Evolutionary conservation across 2,888 invertebrate species (phyloP), one percentile per base, ranked within the genome.

Genomic region (Drosophila peninsularis): DNA sequence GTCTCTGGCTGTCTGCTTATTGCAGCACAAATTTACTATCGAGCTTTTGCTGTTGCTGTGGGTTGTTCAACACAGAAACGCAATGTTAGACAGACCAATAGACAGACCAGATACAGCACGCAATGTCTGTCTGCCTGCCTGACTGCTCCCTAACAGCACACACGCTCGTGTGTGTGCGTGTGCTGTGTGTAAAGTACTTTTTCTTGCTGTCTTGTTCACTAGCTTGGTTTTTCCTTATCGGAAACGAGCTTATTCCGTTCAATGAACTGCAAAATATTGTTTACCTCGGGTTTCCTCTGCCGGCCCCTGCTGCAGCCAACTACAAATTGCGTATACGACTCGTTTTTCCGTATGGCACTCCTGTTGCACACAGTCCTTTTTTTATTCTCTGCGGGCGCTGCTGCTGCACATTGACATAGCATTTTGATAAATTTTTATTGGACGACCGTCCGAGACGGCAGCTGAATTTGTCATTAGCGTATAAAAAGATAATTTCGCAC

Each of bases 221-320:
- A 63, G 64, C 62, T 71, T 45, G 62, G 64, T 39, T 57, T 68
- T 78, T 82, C 67, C 88, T 90, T 90, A 90, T 90, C 91, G 91
- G 89, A 91, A 85, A 90, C 84, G 80, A 89, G 90, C 88, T 90
- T 90, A 90, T 90, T 90, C 86, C 90, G 90, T 91, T 90, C 90
- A 90, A 88, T 91, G 91, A 90, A 91, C 91, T 90, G 90, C 70
- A 90, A 90, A 90, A 90, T 90, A 90, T 90, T 90, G 91, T 90
- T 90, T 90, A 90, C 90, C 90, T 90, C 90, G 82, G 74, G 64
- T 73, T 82, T 85, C 86, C 82, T 78, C 71, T 30, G 36, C 50
- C 14, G 37, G 34, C 42, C 14, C 17, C 21, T 13, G 11, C 36
- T 32, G 47, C 32, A 44, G 17, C 24, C 24, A 24, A 14, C 37